Conservation (phyloP, 2,797 vertebrate species). For the Scleropages formosus region DNA sequence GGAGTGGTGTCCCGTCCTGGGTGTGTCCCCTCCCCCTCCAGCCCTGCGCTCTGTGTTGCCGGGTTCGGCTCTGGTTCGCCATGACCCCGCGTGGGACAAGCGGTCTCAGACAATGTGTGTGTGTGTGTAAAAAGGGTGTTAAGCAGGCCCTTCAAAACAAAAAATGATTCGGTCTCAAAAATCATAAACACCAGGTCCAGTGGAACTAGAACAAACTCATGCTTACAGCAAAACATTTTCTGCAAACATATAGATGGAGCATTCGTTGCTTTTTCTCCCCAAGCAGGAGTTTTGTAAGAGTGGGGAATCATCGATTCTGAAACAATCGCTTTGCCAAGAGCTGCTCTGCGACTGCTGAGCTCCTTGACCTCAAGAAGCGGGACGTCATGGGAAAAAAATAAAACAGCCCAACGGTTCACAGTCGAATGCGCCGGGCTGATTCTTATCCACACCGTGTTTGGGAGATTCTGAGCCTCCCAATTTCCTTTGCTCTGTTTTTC, state of each 20-base stretch:
- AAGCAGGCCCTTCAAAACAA: not conserved
- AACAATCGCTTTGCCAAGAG: not conserved
- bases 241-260: not conserved
- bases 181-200: not conserved
- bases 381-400: too few relatives aligned
- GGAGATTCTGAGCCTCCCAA: not conserved
- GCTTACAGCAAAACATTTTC: not conserved
- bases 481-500: not conserved
- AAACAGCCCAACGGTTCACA: not conserved
- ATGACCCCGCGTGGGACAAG: too few relatives aligned
- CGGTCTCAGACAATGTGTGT: too few relatives aligned
- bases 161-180: not conserved
- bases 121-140: slow-evolving; percentile 1
- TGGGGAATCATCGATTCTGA: not conserved
- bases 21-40: too few relatives aligned
- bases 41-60: too few relatives aligned
- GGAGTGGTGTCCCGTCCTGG: too few relatives aligned
- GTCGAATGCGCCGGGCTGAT: not conserved
- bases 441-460: not conserved
- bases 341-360: not conserved
- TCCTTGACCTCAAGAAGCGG: too few relatives aligned
- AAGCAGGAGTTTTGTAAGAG: not conserved
- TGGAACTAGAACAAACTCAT: not conserved
- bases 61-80: too few relatives aligned
- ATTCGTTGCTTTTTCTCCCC: not conserved